Conservation (phyloP, 1,140 invertebrate genomes). For the Ctenoplectra terminalis region DNA sequence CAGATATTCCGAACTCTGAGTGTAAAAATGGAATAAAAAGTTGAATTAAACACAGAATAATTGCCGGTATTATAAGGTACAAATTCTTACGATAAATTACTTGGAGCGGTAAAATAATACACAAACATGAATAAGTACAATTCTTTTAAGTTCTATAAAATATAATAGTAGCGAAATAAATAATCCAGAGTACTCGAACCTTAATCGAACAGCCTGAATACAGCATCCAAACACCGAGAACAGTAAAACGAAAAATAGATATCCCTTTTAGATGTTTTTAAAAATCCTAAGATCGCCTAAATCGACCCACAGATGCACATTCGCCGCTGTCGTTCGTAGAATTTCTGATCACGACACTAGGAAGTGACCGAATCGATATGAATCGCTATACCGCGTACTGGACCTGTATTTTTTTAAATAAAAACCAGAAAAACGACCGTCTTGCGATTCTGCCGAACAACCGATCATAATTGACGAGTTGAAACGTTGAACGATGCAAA, state of each 20-base stretch:
- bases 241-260: background rate
- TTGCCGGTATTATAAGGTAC: background rate
- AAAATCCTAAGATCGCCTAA: background rate
- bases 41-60: background rate
- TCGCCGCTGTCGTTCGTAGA: slow-evolving; percentile 13
- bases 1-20: background rate
- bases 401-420: slow-evolving; percentile 49
- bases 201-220: too few species aligned
- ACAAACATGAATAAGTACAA: too few species aligned
- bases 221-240: too few species aligned
- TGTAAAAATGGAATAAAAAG: background rate
- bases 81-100: too few species aligned
- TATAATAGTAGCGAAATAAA: background rate
- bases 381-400: slow-evolving; percentile 25
- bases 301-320: slow-evolving; percentile 13
- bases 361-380: slow-evolving; percentile 5
- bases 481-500: too few species aligned
- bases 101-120: too few species aligned
- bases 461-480: background rate
- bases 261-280: background rate
- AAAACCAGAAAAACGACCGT: slow-evolving; percentile 9
- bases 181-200: too few species aligned
- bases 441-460: slow-evolving; percentile 9
- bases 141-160: background rate
- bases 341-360: background rate